phyloP scores from a whole-genome alignment of 2,113 vertebrate genomes.

The Phrynosoma platyrhinos region DNA sequence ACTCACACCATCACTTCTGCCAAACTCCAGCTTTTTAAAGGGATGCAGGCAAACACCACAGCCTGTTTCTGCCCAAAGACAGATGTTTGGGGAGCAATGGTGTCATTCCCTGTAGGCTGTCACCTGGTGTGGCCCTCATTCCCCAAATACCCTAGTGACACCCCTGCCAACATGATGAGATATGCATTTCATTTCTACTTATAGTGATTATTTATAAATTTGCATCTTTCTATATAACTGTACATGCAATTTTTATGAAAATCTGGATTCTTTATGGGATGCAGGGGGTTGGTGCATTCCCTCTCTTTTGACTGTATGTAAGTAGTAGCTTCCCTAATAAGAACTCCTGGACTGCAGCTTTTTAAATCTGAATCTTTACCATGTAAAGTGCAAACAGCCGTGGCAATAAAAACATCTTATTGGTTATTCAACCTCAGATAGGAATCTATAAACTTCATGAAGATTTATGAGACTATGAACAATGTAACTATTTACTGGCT shows the following conservation, averaged over 20 bases:
- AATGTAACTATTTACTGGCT: slow-evolving; percentile 16
- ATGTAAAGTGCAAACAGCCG: slow-evolving; percentile 33
- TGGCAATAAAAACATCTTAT: slow-evolving; percentile 46
- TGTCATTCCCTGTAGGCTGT: too few relatives aligned
- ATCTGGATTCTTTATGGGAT: not conserved
- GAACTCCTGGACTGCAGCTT: slow-evolving; percentile 39
- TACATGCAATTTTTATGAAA: not conserved
- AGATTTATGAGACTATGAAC: slow-evolving; percentile 39
- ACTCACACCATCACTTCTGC: too few relatives aligned
- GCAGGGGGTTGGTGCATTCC: not conserved
- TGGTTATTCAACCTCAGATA: slow-evolving; percentile 47
- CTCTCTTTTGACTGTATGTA: not conserved
- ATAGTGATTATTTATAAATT: not conserved
- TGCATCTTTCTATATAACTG: not conserved
- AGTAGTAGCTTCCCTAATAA: not conserved
- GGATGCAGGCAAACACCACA: too few relatives aligned
- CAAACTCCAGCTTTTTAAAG: too few relatives aligned
- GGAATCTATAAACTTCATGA: slow-evolving; percentile 36
- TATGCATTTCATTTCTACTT: not conserved
- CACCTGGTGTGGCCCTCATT: too few relatives aligned
- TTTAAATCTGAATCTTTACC: slow-evolving; percentile 46
- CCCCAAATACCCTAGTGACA: too few relatives aligned
- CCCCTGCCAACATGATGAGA: not conserved
- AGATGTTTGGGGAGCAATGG: too few relatives aligned
- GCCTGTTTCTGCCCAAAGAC: too few relatives aligned